Evolutionary conservation across 1,140 invertebrate species (phyloP), one percentile per base, ranked within the genome.

Genomic region (Drosophila elegans): DNA sequence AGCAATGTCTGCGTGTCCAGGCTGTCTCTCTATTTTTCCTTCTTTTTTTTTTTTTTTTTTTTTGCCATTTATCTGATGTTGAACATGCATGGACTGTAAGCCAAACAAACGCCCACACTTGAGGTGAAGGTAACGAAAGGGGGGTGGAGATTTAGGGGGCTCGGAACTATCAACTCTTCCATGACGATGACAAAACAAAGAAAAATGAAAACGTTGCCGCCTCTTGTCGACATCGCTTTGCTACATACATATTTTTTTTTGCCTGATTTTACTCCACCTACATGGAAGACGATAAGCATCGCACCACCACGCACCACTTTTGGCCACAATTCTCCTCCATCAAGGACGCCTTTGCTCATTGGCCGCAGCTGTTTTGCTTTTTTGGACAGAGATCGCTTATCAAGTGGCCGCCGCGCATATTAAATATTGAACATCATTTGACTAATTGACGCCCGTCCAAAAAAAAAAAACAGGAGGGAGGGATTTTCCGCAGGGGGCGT

Each of bases 391-490:
- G 89, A 91, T 81, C 72, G 53, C 75, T 79, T 88, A 91, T 91
- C 82, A 78, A 45, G 61, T 39, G 71, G 59, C 41, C 42, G 59
- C 34, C 42, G 75, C 64, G 80, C 75, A 91, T 91, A 92, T 92
- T 91, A 92, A 92, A 92, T 92, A 92, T 92, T 92, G 91, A 92
- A 92, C 91, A 91, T 92, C 91, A 92, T 91, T 92, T 92, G 86
- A 86, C 82, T 92, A 92, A 92, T 91, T 92, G 83, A 83, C 82
- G 88, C 79, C 45, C 45, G 29, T 60, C 38, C 44, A 21, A 42
- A 34, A 13, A 21, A 21, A 21, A 21, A 21, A 21, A 21, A 21
- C 1, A 21, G 16, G 42, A 9, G 21, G 61, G 69, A 60, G 71
- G 55, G 60, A 59, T 32, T 53, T 52, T 38, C 49, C 49, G 25